A percentile compares a stretch with the other conserved stretches of the same genome.
Conservation (phyloP, 2,888 invertebrate species). For the Yponomeuta malinellus region DNA sequence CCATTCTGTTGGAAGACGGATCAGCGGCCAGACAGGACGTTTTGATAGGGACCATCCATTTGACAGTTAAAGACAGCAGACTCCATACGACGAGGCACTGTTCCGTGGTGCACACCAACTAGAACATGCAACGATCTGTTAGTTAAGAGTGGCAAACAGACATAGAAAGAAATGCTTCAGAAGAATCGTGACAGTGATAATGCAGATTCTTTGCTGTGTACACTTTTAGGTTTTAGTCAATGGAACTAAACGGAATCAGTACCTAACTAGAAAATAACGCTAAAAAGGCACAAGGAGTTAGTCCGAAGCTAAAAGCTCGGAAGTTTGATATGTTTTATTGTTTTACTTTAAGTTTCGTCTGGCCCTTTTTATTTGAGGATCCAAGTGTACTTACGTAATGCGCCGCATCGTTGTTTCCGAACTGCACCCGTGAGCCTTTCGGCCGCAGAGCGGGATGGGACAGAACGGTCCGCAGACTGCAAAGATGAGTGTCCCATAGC, state of each 20-base stretch:
- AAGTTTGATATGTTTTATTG: too few species aligned
- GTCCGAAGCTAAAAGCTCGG: too few species aligned
- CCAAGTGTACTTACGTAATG: conserved; percentile 57
- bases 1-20: conserved; percentile 79
- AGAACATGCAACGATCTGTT: conserved; percentile 22
- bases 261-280: too few species aligned
- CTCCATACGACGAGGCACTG: conserved; percentile 82
- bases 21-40: conserved; percentile 68
- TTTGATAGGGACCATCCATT: conserved; percentile 78
- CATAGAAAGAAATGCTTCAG: background rate
- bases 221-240: too few species aligned
- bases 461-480: conserved; percentile 53
- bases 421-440: conserved; percentile 57
- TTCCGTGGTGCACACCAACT: conserved; percentile 72
- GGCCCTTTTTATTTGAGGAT: too few species aligned
- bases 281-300: too few species aligned
- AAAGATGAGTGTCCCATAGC: conserved; percentile 62
- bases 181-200: too few species aligned
- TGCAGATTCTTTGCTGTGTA: too few species aligned
- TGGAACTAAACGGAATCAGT: too few species aligned
- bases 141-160: background rate
- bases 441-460: conserved; percentile 63
- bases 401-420: conserved; percentile 61
- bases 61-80: conserved; percentile 79
- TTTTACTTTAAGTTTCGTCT: too few species aligned